These are phyloP conservation scores for Eupithecia tripunctaria DNA, from an alignment of 2,888 invertebrate species.

Conservation along the genomic window DNA sequence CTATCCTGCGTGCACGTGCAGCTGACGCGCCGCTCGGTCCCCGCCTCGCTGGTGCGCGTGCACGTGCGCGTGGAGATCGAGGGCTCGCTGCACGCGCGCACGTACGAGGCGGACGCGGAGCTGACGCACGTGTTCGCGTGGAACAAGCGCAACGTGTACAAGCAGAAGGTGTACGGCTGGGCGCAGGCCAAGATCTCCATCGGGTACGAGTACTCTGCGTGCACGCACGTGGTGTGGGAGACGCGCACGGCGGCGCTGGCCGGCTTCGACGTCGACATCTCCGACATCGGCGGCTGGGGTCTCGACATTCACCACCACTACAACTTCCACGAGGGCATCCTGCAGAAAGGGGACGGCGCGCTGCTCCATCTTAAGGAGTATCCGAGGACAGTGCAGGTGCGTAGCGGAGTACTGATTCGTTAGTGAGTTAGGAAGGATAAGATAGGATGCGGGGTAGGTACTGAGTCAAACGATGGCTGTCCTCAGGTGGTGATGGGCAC, in stretches of 20 bases:
- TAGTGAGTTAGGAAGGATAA: background rate
- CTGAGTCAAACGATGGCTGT: conserved; percentile 4
- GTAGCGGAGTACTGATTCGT: background rate
- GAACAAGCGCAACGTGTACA: conserved; percentile 99
- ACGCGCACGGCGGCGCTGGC: conserved; percentile 96
- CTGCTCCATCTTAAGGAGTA: conserved; percentile 97
- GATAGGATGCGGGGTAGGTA: background rate
- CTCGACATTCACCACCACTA: conserved; percentile 99
- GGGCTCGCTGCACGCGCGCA: conserved; percentile 95
- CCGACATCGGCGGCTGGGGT: conserved; percentile 99
- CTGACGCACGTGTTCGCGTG: conserved; percentile 98
- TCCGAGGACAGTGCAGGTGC: conserved; percentile 91
- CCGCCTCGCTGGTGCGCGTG: conserved; percentile 92
- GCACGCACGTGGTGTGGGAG: conserved; percentile 96
- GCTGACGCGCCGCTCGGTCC: conserved; percentile 91
- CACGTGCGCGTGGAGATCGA: conserved; percentile 97
- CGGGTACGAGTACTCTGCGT: conserved; percentile 97
- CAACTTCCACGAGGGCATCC: conserved; percentile 98
- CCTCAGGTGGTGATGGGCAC: conserved; percentile 96
- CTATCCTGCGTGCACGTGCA: conserved; percentile 96
- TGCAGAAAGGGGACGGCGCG: conserved; percentile 99
- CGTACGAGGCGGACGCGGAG: conserved; percentile 98
- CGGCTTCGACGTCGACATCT: conserved; percentile 98
- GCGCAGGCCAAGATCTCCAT: conserved; percentile 95
- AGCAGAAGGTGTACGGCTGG: conserved; percentile 96